Evolutionary conservation across 2,797 vertebrate species (phyloP).

Genomic region (Pipistrellus pipistrellus): DNA sequence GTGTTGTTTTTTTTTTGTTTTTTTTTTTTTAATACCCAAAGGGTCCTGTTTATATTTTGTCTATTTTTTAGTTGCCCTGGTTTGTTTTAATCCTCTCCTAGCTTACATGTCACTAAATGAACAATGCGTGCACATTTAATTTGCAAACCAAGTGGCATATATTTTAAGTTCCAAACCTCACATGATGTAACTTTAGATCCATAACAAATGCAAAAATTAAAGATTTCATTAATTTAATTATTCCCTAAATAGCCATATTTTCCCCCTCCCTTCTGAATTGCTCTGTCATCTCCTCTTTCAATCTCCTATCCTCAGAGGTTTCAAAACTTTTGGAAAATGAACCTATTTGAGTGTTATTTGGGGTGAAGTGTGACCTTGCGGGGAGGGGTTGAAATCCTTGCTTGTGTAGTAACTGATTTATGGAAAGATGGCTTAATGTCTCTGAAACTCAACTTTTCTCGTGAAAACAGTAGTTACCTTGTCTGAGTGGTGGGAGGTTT

Average conservation of each 20-base stretch:
- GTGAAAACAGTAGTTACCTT: not conserved
- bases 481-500: not conserved
- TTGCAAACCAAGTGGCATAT: conserved; percentile 13
- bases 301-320: not conserved
- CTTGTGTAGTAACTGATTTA: not conserved
- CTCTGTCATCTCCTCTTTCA: not conserved
- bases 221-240: conserved; percentile 17
- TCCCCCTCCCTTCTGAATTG: not conserved
- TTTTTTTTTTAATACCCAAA: not conserved
- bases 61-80: conserved; percentile 23
- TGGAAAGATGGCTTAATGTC: conserved; percentile 8
- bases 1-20: not conserved
- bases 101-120: conserved; percentile 28
- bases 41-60: conserved; percentile 1
- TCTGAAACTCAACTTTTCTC: conserved; percentile 25
- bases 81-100: conserved; percentile 37
- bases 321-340: conserved; percentile 59
- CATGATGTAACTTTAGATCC: conserved; percentile 14
- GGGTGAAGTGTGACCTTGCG: not conserved
- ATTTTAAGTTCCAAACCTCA: not conserved
- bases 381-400: not conserved
- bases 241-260: not conserved
- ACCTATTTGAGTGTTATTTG: not conserved
- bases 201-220: conserved; percentile 14
- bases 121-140: not conserved